Evolutionary conservation across 2,797 vertebrate species (phyloP).

Genomic region (Leucoraja ocellata): DNA sequence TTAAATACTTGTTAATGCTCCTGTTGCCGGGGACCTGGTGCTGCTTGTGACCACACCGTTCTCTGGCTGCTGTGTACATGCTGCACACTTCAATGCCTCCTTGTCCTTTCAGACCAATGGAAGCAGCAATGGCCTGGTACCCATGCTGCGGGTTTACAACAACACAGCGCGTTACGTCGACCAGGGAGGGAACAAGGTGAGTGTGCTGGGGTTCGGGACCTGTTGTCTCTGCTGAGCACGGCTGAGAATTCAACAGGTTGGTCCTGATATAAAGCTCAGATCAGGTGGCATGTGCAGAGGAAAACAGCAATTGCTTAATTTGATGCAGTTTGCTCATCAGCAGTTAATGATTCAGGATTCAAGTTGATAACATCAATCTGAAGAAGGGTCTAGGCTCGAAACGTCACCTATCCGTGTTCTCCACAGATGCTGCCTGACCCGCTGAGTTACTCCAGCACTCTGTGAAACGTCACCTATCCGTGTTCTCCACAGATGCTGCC

Average conservation of each 20-base stretch:
- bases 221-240: neutral
- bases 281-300: neutral
- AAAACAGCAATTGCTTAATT: neutral
- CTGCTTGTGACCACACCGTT: neutral
- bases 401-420: no score
- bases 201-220: neutral
- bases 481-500: no score
- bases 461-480: no score
- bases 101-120: slow-evolving; percentile 75
- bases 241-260: no score
- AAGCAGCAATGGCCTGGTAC: slow-evolving; percentile 90
- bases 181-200: slow-evolving; percentile 92
- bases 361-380: neutral
- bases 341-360: neutral
- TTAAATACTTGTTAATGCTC: neutral
- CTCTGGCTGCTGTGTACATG: neutral
- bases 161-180: slow-evolving; percentile 96
- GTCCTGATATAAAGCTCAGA: neutral
- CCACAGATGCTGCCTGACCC: no score
- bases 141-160: slow-evolving; percentile 96
- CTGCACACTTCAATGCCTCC: neutral
- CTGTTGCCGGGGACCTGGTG: neutral
- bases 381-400: no score
- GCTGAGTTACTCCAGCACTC: no score
- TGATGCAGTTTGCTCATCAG: no score